phyloP scores from a whole-genome alignment of 2,888 invertebrate species.

The Gisinianus flammeolus region DNA sequence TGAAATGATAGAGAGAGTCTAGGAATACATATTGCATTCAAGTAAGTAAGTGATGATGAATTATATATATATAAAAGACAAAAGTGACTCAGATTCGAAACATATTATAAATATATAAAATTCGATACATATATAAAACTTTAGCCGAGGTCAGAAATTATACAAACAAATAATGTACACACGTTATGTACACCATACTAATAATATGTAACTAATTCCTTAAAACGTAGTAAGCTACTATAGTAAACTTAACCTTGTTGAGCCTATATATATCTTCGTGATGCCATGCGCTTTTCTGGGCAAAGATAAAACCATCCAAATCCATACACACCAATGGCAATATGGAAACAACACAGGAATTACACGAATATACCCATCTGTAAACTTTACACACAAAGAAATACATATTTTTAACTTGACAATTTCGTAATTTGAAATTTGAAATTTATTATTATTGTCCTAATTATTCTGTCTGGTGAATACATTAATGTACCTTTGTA shows the following conservation, averaged over 20 bases:
- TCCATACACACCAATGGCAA: background rate
- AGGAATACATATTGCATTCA: background rate
- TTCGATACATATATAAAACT: background rate
- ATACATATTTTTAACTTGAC: too few species aligned
- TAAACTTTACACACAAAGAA: too few species aligned
- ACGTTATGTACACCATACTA: background rate
- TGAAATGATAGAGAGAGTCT: background rate
- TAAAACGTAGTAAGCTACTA: background rate
- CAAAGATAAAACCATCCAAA: background rate
- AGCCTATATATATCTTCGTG: background rate
- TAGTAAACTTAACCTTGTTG: too few species aligned
- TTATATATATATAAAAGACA: background rate
- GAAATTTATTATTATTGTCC: too few species aligned
- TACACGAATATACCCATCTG: too few species aligned
- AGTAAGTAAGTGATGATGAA: background rate
- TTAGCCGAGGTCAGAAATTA: background rate
- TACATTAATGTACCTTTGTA: too few species aligned
- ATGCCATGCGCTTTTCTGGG: background rate
- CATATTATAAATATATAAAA: background rate
- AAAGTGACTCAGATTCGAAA: too few species aligned
- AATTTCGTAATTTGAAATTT: too few species aligned
- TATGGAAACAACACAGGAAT: background rate
- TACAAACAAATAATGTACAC: background rate
- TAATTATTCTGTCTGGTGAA: too few species aligned
- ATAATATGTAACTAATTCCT: background rate